A percentile compares a stretch with the other conserved stretches of the same genome.
These are phyloP conservation scores for Nephrocerus scutellatus DNA, from an alignment of 2,888 invertebrate species.

Conservation along the genomic window DNA sequence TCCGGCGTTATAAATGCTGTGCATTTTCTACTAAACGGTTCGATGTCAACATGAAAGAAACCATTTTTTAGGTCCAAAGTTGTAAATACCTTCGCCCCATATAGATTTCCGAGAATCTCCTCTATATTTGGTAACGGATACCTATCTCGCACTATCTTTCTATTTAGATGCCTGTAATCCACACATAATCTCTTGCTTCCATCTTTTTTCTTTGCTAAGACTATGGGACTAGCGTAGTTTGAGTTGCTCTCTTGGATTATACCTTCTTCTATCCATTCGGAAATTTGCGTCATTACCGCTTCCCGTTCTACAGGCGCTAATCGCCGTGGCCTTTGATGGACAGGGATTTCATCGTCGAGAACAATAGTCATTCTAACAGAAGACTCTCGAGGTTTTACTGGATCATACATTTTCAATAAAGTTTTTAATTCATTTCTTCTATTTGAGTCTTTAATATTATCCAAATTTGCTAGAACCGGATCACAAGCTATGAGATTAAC, in stretches of 20 bases:
- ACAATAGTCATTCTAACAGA: too few species aligned
- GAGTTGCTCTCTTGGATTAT: conserved; percentile 21
- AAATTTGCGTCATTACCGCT: too few species aligned
- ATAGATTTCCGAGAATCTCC: conserved; percentile 30
- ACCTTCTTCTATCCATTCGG: too few species aligned
- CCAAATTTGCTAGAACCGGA: too few species aligned
- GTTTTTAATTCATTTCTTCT: too few species aligned
- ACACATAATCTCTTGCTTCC: conserved; percentile 26
- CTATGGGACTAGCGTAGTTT: conserved; percentile 28
- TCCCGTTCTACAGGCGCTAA: too few species aligned
- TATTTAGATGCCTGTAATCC: conserved; percentile 24
- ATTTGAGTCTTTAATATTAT: too few species aligned
- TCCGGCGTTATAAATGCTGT: conserved; percentile 35
- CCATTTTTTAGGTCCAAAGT: conserved; percentile 33
- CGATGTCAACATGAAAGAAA: conserved; percentile 36
- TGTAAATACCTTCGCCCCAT: conserved; percentile 29
- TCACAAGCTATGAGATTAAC: too few species aligned
- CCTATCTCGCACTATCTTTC: conserved; percentile 24
- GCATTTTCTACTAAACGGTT: conserved; percentile 24
- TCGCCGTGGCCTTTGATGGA: too few species aligned
- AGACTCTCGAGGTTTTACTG: too few species aligned
- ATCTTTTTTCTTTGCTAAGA: conserved; percentile 23
- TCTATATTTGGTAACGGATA: conserved; percentile 31
- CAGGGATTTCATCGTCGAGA: too few species aligned
- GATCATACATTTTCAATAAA: too few species aligned